Base-by-base conservation (phyloP, 2,888 invertebrate genomes). In the Drosophila ochracea region DNA sequence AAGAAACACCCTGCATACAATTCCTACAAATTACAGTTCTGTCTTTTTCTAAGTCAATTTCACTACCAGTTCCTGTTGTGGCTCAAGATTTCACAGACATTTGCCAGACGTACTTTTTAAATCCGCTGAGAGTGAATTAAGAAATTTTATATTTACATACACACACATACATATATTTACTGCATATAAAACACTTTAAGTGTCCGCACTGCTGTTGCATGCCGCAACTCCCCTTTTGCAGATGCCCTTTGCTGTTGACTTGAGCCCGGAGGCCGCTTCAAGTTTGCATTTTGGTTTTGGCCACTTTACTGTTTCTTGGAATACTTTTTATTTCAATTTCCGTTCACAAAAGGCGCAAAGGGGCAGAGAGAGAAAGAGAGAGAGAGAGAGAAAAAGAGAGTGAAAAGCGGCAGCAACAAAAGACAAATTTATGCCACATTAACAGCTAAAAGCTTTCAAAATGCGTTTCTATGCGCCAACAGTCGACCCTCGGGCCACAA, bases 401-500 rank as follows among this genome's bases (percentile, higher is more conserved):
- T 11, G 28, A 28, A 16, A 16, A 16, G 21, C 16, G 47, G 37
- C 60, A 57, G 54, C 80, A 76, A 78, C 73, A 82, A 83, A 84
- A 89, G 88, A 91, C 88, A 87, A 89, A 84, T 91, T 89, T 89
- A 91, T 91, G 90, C 90, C 87, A 89, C 90, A 90, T 87, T 87
- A 89, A 91, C 91, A 91, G 87, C 86, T 86, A 86, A 90, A 86
- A 86, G 86, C 86, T 86, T 86, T 86, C 86, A 86, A 90, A 86
- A 89, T 86, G 91, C 91, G 85, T 89, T 84, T 72, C 65, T 76
- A 79, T 90, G 86, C 78, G 86, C 83, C 85, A 76, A 50, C 71
- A 76, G 31, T 47, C 67, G 74, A 68, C 82, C 78, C 82, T 82
- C 67, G 66, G 74, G 74, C 74, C 55, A 47, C 41, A 47, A 54